Evolutionary conservation across 2,113 vertebrate species (phyloP).

Genomic region (Alethe castanea): DNA sequence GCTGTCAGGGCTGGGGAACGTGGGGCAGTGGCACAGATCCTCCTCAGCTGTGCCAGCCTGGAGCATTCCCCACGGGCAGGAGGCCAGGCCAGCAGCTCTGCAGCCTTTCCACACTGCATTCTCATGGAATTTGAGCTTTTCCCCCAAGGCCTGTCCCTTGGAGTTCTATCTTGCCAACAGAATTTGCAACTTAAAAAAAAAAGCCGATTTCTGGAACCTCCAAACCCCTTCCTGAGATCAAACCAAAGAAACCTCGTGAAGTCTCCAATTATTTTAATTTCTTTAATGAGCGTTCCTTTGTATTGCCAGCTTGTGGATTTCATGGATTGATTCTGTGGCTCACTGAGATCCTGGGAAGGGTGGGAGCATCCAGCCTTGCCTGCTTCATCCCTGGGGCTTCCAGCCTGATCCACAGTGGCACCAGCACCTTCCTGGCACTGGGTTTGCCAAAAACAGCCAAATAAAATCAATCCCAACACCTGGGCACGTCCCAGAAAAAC

Average conservation of each 20-base stretch:
- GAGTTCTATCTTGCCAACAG: not conserved
- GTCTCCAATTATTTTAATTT: rapidly evolving
- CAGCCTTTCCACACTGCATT: not conserved
- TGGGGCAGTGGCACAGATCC: not conserved
- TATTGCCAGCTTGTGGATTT: not conserved
- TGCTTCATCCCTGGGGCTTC: not conserved
- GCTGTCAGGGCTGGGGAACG: rapidly evolving
- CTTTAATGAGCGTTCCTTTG: rapidly evolving
- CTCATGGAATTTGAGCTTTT: not conserved
- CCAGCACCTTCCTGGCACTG: not conserved
- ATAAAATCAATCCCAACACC: rapidly evolving
- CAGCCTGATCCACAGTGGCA: not conserved
- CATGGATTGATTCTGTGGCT: rapidly evolving
- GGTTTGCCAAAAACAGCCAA: not conserved
- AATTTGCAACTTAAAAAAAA: not conserved
- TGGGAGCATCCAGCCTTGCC: not conserved
- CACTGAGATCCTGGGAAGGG: not conserved
- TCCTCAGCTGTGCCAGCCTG: not conserved
- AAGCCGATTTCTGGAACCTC: not conserved
- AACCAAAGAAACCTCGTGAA: not conserved
- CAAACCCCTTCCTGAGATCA: not conserved
- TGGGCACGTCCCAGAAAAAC: not conserved
- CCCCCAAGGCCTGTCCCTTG: not conserved
- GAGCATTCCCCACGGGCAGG: not conserved
- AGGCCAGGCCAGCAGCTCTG: not conserved